phyloP scores from a whole-genome alignment of 2,888 invertebrate genomes.

The Synanthedon formicaeformis region DNA sequence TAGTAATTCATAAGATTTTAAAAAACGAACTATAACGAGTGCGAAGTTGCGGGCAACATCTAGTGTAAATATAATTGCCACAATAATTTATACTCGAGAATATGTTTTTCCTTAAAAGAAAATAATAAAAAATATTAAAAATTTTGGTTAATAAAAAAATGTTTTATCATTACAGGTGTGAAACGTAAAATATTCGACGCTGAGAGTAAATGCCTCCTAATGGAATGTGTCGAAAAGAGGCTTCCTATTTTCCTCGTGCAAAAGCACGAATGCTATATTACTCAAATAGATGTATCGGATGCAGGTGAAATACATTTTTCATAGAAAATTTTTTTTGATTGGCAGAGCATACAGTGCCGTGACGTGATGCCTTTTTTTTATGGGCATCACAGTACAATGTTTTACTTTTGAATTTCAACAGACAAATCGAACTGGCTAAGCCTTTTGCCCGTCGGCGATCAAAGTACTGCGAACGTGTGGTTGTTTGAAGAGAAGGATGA shows the following conservation, averaged over 20 bases:
- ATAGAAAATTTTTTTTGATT: too few species aligned
- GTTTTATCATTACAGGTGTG: conserved; percentile 21
- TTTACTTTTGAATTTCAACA: conserved; percentile 11
- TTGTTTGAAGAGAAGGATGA: conserved; percentile 32
- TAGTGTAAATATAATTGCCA: too few species aligned
- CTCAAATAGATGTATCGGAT: conserved; percentile 33
- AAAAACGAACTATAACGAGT: too few species aligned
- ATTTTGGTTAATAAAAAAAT: background rate
- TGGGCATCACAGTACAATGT: background rate
- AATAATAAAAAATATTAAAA: too few species aligned
- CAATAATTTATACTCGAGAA: too few species aligned
- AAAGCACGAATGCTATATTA: conserved; percentile 14
- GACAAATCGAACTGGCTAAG: conserved; percentile 50
- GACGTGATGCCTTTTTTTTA: background rate
- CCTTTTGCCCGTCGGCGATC: conserved; percentile 30
- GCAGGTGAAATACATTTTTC: conserved; percentile 21
- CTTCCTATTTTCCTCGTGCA: conserved; percentile 29
- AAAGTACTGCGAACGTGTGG: conserved; percentile 38
- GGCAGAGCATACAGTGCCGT: background rate
- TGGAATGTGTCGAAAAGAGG: conserved; percentile 13
- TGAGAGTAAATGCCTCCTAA: conserved; percentile 16
- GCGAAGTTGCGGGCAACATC: too few species aligned
- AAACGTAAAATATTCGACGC: conserved; percentile 12
- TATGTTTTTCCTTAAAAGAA: too few species aligned
- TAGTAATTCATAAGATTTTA: too few species aligned